Base-by-base conservation (phyloP, 2,797 vertebrate genomes). In the Austrolebias charrua region DNA sequence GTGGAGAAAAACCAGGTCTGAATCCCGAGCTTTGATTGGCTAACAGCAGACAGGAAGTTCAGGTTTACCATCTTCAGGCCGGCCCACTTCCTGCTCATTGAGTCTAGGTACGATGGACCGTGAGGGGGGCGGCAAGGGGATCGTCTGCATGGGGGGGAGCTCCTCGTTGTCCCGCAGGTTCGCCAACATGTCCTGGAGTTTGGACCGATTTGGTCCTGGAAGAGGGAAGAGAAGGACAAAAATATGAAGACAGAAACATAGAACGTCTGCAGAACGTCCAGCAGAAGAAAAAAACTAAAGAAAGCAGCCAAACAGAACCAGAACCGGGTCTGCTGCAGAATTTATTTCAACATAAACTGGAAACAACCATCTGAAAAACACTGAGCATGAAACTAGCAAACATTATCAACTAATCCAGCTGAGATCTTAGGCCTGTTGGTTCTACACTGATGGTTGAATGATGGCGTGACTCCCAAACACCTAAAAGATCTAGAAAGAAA, bases 141-240 rank as follows among this genome's bases (percentile, higher is more conserved):
- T 88, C 2, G 94, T 93, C 77, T 95, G 95, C 79, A 96, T 83
- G 52, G 95, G 92, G 55, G 95, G 91, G 40, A 95, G 89, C 44
- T 98, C 96, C 89, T 98, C 97, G 2, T 93, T 93, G 44, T 98
- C 97, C 79, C 95, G 93, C 83, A 98, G 94, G 85, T 95, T 98
- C 51, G 97, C 95, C 90, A 98, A 85, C 96, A 98, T 98, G 86
- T 98, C 97, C 93, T 98, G 97, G 16, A 98, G 94, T 83, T 97
- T 98, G 56, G 96, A 98, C 71, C 96, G 92, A 92, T 98, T 98
- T 44, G 96, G 97, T 79, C 97, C 97, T 98, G 87, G 19, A 63
- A 57, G 57, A 60, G 15, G 29, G 60, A 18, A 16, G 61, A 14
- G 35, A 60, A 14, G 31, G n/a, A n/a, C n/a, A 31, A 29, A 68